These are phyloP conservation scores for Drosophila pandora DNA, from an alignment of 1,140 invertebrate genomes.

Conservation along the genomic window DNA sequence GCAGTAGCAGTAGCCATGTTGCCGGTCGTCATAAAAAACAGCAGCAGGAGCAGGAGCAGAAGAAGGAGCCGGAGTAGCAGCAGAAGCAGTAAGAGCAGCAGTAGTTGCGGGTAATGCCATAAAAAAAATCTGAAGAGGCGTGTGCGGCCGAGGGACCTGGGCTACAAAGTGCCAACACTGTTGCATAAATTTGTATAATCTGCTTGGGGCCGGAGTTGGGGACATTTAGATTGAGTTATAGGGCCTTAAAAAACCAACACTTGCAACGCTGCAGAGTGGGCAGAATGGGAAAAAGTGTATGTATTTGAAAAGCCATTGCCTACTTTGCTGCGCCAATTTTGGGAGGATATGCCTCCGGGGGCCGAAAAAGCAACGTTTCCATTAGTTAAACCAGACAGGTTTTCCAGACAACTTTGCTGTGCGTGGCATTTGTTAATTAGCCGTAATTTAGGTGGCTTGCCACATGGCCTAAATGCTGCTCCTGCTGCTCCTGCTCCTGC, in stretches of 20 bases:
- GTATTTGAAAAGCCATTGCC: conserved; percentile 40
- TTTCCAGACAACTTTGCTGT: conserved; percentile 38
- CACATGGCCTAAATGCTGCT: conserved; percentile 39
- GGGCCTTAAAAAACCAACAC: conserved; percentile 58
- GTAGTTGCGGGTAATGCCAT: conserved; percentile 43
- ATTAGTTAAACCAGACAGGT: conserved; percentile 37
- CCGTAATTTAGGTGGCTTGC: conserved; percentile 39
- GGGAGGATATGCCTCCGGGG: conserved; percentile 30
- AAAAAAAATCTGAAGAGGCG: conserved; percentile 15
- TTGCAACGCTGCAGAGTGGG: conserved; percentile 28
- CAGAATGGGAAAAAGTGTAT: neutral
- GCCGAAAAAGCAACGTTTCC: conserved; percentile 17
- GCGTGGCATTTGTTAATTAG: conserved; percentile 73
- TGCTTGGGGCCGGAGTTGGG: conserved; percentile 18
- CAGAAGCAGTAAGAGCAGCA: neutral
- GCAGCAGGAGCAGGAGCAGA: conserved; percentile 23
- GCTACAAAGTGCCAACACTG: conserved; percentile 66
- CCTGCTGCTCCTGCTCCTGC: no score
- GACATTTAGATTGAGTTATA: conserved; percentile 72
- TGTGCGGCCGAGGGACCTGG: conserved; percentile 9
- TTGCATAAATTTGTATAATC: conserved; percentile 81
- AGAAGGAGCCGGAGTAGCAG: conserved; percentile 11
- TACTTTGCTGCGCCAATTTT: conserved; percentile 49
- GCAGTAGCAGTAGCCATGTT: conserved; percentile 51
- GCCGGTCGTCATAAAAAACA: conserved; percentile 68